phyloP scores from a whole-genome alignment of 2,113 vertebrate species.

The Thymallus thymallus region DNA sequence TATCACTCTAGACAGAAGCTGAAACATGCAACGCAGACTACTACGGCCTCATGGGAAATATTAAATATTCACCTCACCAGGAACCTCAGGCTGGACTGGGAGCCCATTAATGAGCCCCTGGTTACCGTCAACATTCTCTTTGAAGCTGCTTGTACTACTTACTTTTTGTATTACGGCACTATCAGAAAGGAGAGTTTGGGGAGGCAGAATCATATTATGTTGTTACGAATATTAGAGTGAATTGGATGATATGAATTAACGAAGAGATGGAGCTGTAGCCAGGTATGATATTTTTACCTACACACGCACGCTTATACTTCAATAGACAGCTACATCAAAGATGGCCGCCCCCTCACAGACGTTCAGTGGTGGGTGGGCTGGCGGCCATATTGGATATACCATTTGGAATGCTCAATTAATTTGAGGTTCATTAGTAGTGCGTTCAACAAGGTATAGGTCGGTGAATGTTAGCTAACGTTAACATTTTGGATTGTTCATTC shows the following conservation, averaged over 20 bases:
- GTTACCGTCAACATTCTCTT: constrained; percentile 14
- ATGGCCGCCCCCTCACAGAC: too few relatives aligned
- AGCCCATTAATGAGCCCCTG: background rate
- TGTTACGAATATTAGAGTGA: background rate
- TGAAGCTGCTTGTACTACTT: background rate
- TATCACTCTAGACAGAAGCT: background rate
- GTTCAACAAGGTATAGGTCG: too few relatives aligned
- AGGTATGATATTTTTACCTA: background rate
- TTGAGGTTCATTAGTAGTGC: too few relatives aligned
- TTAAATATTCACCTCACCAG: background rate
- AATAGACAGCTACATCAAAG: too few relatives aligned
- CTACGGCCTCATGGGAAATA: constrained; percentile 8
- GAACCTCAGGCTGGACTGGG: background rate
- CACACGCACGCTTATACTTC: background rate
- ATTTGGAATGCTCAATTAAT: too few relatives aligned
- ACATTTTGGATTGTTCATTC: too few relatives aligned
- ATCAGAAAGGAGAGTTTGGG: constrained; percentile 10
- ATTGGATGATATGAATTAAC: background rate
- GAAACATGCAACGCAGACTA: background rate
- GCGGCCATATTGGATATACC: too few relatives aligned
- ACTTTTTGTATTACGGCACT: background rate
- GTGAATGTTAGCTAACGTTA: too few relatives aligned
- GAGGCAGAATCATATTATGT: constrained; percentile 5
- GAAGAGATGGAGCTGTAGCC: background rate
- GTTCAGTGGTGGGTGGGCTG: too few relatives aligned